A percentile compares a stretch with the other conserved stretches of the same genome.
These are phyloP conservation scores for Stratiomys singularior DNA, from an alignment of 2,888 invertebrate genomes.

Conservation along the genomic window DNA sequence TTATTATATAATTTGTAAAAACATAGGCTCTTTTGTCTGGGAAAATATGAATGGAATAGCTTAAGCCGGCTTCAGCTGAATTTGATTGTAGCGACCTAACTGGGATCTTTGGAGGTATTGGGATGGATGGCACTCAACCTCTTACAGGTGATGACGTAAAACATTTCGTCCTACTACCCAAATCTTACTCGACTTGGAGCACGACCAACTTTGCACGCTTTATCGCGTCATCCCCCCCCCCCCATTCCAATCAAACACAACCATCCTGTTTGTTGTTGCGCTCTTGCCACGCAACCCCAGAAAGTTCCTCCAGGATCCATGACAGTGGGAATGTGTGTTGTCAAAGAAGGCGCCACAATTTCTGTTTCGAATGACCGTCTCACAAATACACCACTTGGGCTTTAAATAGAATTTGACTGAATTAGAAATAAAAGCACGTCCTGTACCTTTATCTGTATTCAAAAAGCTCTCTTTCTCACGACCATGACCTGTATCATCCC, in stretches of 20 bases:
- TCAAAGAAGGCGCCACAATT: conserved; percentile 40
- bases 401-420: conserved; percentile 42
- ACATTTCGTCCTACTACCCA: neutral
- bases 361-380: conserved; percentile 30
- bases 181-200: neutral
- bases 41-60: conserved; percentile 45
- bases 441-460: neutral
- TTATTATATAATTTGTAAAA: conserved; percentile 29
- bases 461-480: conserved; percentile 28
- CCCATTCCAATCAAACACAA: neutral
- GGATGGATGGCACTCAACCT: conserved; percentile 1
- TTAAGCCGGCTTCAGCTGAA: conserved; percentile 39
- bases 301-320: neutral
- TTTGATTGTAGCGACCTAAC: neutral
- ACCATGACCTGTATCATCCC: conserved; percentile 45
- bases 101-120: neutral
- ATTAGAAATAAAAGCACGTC: conserved; percentile 34
- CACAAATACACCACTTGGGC: conserved; percentile 14
- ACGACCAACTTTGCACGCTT: neutral
- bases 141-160: conserved; percentile 35
- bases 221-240: neutral
- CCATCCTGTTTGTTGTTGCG: neutral
- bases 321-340: neutral
- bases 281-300: neutral
- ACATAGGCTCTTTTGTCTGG: conserved; percentile 38